These are phyloP conservation scores for Coelogynopora nodosa DNA, from an alignment of 2,888 invertebrate genomes.

Conservation along the genomic window DNA sequence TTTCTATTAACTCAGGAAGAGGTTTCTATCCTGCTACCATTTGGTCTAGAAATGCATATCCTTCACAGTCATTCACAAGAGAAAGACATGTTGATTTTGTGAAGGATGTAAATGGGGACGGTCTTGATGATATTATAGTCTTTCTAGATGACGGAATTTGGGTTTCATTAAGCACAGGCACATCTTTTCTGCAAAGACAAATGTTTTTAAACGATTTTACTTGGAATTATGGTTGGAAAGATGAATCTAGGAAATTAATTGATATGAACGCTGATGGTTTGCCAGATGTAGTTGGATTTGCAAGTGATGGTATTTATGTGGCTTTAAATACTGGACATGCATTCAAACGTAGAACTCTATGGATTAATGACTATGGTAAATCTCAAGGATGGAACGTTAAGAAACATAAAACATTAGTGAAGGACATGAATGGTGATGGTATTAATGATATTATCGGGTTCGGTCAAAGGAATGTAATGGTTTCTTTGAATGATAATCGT, in stretches of 20 bases:
- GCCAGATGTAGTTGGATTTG: neutral
- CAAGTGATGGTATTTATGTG: neutral
- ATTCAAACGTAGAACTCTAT: neutral
- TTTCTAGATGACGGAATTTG: slow-evolving; percentile 42
- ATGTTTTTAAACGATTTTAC: neutral
- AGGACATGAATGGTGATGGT: neutral
- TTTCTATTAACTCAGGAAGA: slow-evolving; percentile 11
- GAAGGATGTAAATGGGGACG: slow-evolving; percentile 45
- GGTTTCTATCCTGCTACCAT: neutral
- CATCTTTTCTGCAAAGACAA: neutral
- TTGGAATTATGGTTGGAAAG: neutral
- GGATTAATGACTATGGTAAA: neutral
- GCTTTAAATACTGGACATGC: neutral
- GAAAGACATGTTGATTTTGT: slow-evolving; percentile 21
- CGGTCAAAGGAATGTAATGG: neutral
- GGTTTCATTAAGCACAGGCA: slow-evolving; percentile 40
- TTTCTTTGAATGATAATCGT: neutral
- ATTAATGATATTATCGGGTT: neutral
- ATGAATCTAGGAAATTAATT: neutral
- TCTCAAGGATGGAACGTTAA: neutral
- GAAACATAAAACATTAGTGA: neutral
- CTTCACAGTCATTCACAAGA: neutral
- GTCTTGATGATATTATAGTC: slow-evolving; percentile 39
- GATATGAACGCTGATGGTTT: neutral
- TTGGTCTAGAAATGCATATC: neutral